Evolutionary conservation across 2,113 vertebrate genomes (phyloP).

Genomic region (Scortum barcoo): DNA sequence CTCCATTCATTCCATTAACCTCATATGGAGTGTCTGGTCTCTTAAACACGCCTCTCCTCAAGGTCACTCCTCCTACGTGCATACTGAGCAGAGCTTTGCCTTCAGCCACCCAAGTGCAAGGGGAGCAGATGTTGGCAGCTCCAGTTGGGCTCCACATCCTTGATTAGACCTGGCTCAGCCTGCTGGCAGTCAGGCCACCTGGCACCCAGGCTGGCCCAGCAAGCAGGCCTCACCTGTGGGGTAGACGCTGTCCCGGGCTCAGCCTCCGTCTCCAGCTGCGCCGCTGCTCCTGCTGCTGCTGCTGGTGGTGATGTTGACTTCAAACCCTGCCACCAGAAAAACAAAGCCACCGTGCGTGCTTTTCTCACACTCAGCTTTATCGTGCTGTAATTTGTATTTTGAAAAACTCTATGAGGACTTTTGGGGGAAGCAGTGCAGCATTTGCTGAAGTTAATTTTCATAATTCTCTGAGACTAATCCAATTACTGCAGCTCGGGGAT

Average conservation of each 20-base stretch:
- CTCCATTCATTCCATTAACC: constrained; percentile 73
- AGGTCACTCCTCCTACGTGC: constrained; percentile 77
- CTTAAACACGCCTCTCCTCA: constrained; percentile 73
- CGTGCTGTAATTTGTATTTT: constrained; percentile 74
- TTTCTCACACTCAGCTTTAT: constrained; percentile 49
- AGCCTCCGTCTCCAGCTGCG: constrained; percentile 61
- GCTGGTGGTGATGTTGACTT: constrained; percentile 40
- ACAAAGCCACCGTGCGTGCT: constrained; percentile 38
- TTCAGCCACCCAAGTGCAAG: constrained; percentile 80
- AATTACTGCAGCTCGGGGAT: constrained; percentile 85
- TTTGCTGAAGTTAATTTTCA: constrained; percentile 86
- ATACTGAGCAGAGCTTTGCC: constrained; percentile 69
- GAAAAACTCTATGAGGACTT: constrained; percentile 76
- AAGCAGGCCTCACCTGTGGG: constrained; percentile 82
- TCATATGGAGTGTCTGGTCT: constrained; percentile 62
- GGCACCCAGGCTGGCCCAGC: constrained; percentile 77
- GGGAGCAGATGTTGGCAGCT: constrained; percentile 84
- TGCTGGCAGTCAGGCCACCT: constrained; percentile 82
- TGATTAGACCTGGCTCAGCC: constrained; percentile 81
- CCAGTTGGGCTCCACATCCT: constrained; percentile 84
- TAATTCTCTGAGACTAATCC: constrained; percentile 89
- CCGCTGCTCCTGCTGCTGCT: not conserved
- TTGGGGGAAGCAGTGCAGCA: constrained; percentile 66
- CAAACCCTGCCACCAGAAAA: constrained; percentile 19
- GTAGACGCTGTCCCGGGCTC: constrained; percentile 54